A percentile compares a stretch with the other conserved stretches of the same genome.
These are phyloP conservation scores for Thamnophis elegans DNA, from an alignment of 2,797 vertebrate species.

Conservation along the genomic window DNA sequence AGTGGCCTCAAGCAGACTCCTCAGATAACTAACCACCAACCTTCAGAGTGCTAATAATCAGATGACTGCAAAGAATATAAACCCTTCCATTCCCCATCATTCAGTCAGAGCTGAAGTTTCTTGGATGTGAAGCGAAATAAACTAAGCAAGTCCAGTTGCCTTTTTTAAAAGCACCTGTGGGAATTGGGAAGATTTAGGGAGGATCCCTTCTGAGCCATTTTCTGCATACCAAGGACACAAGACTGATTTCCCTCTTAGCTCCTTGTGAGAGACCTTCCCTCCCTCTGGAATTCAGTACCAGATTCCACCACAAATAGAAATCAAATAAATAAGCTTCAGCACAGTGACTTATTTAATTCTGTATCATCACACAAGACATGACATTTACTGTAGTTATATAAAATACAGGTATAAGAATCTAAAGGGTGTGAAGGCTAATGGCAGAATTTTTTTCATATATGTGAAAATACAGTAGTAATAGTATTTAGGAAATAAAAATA, in stretches of 20 bases:
- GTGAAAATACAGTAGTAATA: not conserved
- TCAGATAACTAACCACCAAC: not conserved
- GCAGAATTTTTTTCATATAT: not conserved
- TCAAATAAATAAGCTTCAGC: not conserved
- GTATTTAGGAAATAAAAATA: not conserved
- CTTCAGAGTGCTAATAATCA: not conserved
- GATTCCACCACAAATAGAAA: not conserved
- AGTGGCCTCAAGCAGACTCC: not conserved
- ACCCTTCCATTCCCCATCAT: no score
- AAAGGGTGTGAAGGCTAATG: not conserved
- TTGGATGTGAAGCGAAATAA: no score
- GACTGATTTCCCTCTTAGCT: not conserved
- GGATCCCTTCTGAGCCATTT: not conserved
- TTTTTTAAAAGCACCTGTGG: not conserved
- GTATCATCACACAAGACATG: not conserved
- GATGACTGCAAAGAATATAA: not conserved
- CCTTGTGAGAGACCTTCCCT: not conserved
- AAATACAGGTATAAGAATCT: not conserved
- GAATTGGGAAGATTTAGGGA: not conserved
- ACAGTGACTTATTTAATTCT: fast-evolving
- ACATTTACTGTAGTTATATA: not conserved
- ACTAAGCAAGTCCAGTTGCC: not conserved
- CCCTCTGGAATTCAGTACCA: not conserved
- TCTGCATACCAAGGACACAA: not conserved
- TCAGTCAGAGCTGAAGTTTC: no score